Percentiles rank a stretch among this genome's conserved stretches.
phyloP scores from a whole-genome alignment of 2,888 invertebrate genomes.

The Cepaea hortensis region DNA sequence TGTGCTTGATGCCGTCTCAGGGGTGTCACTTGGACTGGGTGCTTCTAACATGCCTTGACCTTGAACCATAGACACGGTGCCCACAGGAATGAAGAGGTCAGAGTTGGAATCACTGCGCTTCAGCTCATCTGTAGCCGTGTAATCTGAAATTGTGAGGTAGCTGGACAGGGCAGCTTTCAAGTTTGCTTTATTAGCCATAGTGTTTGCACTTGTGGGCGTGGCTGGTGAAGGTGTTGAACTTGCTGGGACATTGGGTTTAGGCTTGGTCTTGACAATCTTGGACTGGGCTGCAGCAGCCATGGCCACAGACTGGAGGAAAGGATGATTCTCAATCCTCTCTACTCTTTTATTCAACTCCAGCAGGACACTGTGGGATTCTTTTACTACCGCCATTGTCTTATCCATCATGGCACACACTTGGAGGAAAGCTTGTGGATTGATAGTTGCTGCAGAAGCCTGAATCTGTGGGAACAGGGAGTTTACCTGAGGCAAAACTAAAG shows the following conservation, averaged over 20 bases:
- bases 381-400: slow-evolving; percentile 48
- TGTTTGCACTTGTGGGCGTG: slow-evolving; percentile 36
- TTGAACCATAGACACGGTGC: slow-evolving; percentile 49
- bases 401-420: slow-evolving; percentile 51
- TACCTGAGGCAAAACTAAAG: slow-evolving; percentile 49
- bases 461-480: slow-evolving; percentile 51
- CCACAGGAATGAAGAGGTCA: slow-evolving; percentile 53
- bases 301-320: slow-evolving; percentile 39
- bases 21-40: slow-evolving; percentile 48
- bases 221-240: slow-evolving; percentile 30
- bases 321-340: slow-evolving; percentile 50
- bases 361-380: slow-evolving; percentile 47
- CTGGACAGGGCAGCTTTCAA: slow-evolving; percentile 52
- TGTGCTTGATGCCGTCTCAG: slow-evolving; percentile 51
- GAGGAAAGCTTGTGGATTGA: slow-evolving; percentile 47
- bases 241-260: slow-evolving; percentile 36
- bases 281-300: slow-evolving; percentile 8
- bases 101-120: slow-evolving; percentile 52
- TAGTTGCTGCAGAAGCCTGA: slow-evolving; percentile 32
- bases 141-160: slow-evolving; percentile 54
- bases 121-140: slow-evolving; percentile 51
- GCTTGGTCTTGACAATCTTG: slow-evolving; percentile 46
- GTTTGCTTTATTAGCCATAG: slow-evolving; percentile 40
- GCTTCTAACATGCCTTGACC: slow-evolving; percentile 47
- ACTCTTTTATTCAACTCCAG: slow-evolving; percentile 49